These are phyloP conservation scores for Percina caprodes DNA, from an alignment of 2,113 vertebrate species.

Conservation along the genomic window DNA sequence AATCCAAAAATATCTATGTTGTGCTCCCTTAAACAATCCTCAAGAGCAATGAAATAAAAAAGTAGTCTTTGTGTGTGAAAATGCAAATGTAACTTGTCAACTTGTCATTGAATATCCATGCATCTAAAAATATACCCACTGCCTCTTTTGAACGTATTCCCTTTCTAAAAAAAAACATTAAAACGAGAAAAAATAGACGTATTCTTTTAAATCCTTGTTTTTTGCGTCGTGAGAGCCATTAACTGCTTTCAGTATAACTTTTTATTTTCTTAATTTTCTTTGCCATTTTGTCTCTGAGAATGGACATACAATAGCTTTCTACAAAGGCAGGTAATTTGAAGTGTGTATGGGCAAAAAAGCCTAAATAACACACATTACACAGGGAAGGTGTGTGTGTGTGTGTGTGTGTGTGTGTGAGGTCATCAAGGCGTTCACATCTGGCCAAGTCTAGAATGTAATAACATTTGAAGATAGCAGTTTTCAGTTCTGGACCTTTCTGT, in stretches of 20 bases:
- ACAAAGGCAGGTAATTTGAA: constrained; percentile 39
- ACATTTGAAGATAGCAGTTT: background rate
- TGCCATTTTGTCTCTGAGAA: constrained; percentile 25
- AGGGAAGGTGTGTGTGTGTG: background rate
- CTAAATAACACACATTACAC: background rate
- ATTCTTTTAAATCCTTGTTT: constrained; percentile 46
- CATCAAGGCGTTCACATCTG: background rate
- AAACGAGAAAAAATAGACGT: constrained; percentile 74
- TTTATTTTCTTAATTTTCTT: constrained; percentile 26
- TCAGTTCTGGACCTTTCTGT: background rate
- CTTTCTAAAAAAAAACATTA: constrained; percentile 62
- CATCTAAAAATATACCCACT: constrained; percentile 79
- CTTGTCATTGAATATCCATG: constrained; percentile 64
- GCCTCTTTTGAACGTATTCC: constrained; percentile 56
- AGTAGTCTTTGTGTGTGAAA: constrained; percentile 53
- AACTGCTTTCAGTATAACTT: constrained; percentile 42
- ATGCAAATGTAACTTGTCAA: constrained; percentile 57
- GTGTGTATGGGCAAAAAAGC: background rate
- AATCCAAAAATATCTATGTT: constrained; percentile 70
- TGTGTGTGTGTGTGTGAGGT: background rate
- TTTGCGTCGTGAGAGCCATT: constrained; percentile 40
- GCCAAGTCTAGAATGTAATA: background rate
- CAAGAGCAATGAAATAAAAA: constrained; percentile 68
- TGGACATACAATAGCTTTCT: constrained; percentile 19
- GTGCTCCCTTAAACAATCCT: constrained; percentile 56